Base-by-base conservation (phyloP, 2,888 invertebrate genomes). In the Heliconius erato region DNA sequence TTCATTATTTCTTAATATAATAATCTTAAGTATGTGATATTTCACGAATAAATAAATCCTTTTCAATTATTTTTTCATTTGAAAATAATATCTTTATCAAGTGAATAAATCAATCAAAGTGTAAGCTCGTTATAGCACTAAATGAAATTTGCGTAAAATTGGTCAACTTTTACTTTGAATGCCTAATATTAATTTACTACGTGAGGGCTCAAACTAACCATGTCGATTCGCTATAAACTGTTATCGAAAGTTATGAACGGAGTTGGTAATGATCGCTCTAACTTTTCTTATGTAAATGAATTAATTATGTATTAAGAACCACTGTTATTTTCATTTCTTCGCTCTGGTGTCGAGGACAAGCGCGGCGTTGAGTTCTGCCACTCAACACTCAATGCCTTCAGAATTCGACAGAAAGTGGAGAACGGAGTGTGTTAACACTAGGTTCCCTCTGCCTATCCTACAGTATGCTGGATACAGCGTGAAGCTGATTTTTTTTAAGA, bases 101-200 rank as follows among this genome's bases (percentile, higher is more conserved):
- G 28, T 69, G 59, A 72, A 81, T 71, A 81, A 81, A 71, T 35
- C 76, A 78, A 81, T 81, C 63, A 65, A 44, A 26, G 63, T 78
- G 71, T 78, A 69, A 69, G 44, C 77, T 44, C 68, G 78, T 95
- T 94, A 95, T 91, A 89, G 92, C 90, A 90, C 89, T 89, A 91
- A 91, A 92, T 94, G 92, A 95, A 95, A 95, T 94, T 94, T 95
- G 95, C 95, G 95, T 93, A 94, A 95, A 96, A 96, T 95, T 95
- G 92, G 92, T 94, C 91, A 90, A 90, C 90, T 93, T 92, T 92
- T 89, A 88, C 91, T 91, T 91, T 90, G 91, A 92, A 93, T 93
- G 82, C 83, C 84, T 92, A 94, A 94, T 93, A 92, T 94, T 94
- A 95, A 95, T 95, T 94, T 93, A 94, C 92, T 92, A 94, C 90